A percentile compares a stretch with the other conserved stretches of the same genome.
Conservation (phyloP, 2,113 vertebrate genomes). For the Acanthisitta chloris region DNA sequence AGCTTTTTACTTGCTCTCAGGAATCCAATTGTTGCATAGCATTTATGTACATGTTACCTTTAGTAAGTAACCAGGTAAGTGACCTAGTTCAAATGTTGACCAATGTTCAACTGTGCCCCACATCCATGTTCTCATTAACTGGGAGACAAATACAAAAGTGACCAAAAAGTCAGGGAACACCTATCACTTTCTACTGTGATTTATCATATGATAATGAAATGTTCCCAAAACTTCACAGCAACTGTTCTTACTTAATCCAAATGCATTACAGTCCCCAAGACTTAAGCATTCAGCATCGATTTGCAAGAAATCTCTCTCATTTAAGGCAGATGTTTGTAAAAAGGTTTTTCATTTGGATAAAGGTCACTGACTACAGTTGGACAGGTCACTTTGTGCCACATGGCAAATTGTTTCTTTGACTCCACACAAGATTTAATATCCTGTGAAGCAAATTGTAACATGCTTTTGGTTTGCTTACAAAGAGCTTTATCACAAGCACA, state of each 20-base stretch:
- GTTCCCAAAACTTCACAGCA: not conserved
- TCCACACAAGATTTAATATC: conserved; percentile 49
- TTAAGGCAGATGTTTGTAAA: not conserved
- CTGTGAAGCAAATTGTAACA: conserved; percentile 13
- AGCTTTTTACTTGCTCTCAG: not conserved
- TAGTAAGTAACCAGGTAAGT: not conserved
- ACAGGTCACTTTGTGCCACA: conserved; percentile 8
- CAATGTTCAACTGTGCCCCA: not conserved
- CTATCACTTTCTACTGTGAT: not conserved
- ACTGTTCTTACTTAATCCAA: not conserved
- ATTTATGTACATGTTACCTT: not conserved
- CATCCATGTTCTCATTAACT: rapidly evolving
- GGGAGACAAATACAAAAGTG: not conserved
- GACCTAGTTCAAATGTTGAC: too few species aligned
- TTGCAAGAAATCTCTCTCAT: not conserved
- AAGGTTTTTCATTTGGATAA: conserved; percentile 22
- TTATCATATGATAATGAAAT: not conserved
- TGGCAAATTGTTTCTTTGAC: conserved; percentile 30
- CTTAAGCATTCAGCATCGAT: not conserved
- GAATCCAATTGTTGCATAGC: not conserved
- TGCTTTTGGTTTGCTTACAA: conserved; percentile 7
- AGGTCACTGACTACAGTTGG: not conserved
- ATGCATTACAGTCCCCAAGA: not conserved
- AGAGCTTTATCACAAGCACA: not conserved
- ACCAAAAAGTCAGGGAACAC: not conserved